Conservation (phyloP, 2,888 invertebrate genomes). For the Isoperla grammatica region DNA sequence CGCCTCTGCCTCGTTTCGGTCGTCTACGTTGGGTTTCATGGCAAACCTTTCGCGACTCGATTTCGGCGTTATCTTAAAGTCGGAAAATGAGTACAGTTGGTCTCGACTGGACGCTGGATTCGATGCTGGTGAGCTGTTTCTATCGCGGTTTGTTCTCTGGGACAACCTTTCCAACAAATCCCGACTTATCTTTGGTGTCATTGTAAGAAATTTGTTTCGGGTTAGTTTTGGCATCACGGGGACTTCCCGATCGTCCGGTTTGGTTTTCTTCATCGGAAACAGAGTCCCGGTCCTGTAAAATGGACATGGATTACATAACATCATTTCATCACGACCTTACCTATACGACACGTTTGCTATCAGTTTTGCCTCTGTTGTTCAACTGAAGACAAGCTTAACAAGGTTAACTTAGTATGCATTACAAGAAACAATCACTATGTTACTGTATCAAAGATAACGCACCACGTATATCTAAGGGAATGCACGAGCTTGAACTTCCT, state of each 20-base stretch:
- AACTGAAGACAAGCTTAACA: background rate
- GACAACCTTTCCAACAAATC: background rate
- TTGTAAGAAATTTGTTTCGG: background rate
- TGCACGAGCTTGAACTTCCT: too few species aligned
- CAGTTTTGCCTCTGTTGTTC: background rate
- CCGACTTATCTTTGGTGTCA: constrained; percentile 9
- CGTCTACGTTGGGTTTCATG: background rate
- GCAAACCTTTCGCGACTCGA: constrained; percentile 6
- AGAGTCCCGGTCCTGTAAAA: background rate
- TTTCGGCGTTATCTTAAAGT: background rate
- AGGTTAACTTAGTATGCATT: background rate
- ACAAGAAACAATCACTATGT: background rate
- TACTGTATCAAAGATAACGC: background rate
- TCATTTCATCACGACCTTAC: background rate
- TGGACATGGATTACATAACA: too few species aligned
- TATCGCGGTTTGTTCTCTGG: background rate
- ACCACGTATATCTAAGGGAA: background rate
- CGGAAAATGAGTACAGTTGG: background rate
- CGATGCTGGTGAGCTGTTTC: too few species aligned
- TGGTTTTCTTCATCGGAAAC: background rate
- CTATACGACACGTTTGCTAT: background rate
- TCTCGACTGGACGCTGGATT: too few species aligned
- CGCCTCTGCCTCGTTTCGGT: background rate
- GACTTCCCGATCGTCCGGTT: background rate
- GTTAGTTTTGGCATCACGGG: background rate